Percentiles rank a stretch among this genome's conserved stretches.
Evolutionary conservation across 1,140 invertebrate species (phyloP).

Genomic region (Danaus melanippus): DNA sequence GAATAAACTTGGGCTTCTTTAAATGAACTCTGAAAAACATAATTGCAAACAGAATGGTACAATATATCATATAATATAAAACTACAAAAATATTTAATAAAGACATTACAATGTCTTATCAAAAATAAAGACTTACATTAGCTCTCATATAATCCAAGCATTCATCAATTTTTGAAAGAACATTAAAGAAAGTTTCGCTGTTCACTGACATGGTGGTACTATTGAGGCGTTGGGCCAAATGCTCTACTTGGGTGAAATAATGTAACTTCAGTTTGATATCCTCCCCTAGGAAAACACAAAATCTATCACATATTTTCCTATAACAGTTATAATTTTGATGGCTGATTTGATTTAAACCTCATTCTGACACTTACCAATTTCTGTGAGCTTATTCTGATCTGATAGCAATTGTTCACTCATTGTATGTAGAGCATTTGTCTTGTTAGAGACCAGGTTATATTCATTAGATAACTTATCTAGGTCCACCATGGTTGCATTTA

Average conservation of each 20-base stretch:
- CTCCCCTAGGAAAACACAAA: conserved; percentile 59
- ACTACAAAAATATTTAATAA: no score
- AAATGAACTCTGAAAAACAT: conserved; percentile 50
- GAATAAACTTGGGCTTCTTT: conserved; percentile 80
- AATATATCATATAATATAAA: no score
- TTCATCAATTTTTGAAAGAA: conserved; percentile 88
- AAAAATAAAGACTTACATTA: conserved; percentile 77
- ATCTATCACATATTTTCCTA: neutral
- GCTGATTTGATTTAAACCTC: neutral
- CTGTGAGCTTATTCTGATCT: conserved; percentile 88
- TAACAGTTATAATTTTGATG: neutral
- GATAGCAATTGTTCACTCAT: conserved; percentile 91
- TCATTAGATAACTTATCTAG: conserved; percentile 81
- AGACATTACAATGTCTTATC: neutral
- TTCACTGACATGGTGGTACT: conserved; percentile 85
- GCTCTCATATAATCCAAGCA: conserved; percentile 88
- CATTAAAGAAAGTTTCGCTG: conserved; percentile 85
- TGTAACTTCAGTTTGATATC: conserved; percentile 85
- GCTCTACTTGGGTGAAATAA: conserved; percentile 89
- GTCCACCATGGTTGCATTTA: conserved; percentile 80
- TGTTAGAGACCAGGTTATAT: conserved; percentile 88
- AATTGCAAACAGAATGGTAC: no score
- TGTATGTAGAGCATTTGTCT: conserved; percentile 91
- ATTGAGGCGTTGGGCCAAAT: conserved; percentile 83
- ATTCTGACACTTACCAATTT: conserved; percentile 70